Evolutionary conservation across 2,888 invertebrate species (phyloP).

Genomic region (Leucania comma): DNA sequence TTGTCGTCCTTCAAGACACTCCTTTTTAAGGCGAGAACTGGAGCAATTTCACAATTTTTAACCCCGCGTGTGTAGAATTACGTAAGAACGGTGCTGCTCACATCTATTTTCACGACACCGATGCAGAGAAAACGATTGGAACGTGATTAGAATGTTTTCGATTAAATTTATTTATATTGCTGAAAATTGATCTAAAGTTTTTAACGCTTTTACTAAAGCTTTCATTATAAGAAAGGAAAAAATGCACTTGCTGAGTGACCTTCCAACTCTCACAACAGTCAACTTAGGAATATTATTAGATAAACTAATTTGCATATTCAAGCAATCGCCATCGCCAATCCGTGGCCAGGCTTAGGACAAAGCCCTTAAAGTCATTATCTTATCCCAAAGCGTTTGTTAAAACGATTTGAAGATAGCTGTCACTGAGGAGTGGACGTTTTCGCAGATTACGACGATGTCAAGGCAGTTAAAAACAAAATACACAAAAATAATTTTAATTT

Average conservation of each 20-base stretch:
- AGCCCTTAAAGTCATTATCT: slow-evolving; percentile 3
- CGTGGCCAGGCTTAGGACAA: background rate
- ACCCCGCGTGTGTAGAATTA: slow-evolving; percentile 37
- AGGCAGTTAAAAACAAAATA: slow-evolving; percentile 8
- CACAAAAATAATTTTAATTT: too few relatives aligned
- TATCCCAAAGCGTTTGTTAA: slow-evolving; percentile 1
- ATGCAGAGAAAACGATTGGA: slow-evolving; percentile 41
- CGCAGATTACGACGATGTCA: slow-evolving; percentile 8
- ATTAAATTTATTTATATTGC: slow-evolving; percentile 23
- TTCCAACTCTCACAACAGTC: background rate
- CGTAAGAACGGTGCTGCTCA: slow-evolving; percentile 16
- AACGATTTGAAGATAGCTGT: slow-evolving; percentile 6
- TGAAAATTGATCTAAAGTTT: background rate
- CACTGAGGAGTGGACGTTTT: slow-evolving; percentile 1
- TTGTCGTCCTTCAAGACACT: slow-evolving; percentile 27
- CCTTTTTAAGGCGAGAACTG: slow-evolving; percentile 33
- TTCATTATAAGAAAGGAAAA: background rate
- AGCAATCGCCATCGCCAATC: slow-evolving; percentile 1
- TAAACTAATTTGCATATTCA: slow-evolving; percentile 1
- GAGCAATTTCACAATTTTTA: slow-evolving; percentile 41
- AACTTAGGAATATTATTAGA: background rate
- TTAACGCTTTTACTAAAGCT: background rate
- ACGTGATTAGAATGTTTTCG: slow-evolving; percentile 46
- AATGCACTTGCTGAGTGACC: background rate
- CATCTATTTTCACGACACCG: slow-evolving; percentile 36